These are phyloP conservation scores for Triops cancriformis DNA, from an alignment of 1,140 invertebrate genomes.

Conservation along the genomic window DNA sequence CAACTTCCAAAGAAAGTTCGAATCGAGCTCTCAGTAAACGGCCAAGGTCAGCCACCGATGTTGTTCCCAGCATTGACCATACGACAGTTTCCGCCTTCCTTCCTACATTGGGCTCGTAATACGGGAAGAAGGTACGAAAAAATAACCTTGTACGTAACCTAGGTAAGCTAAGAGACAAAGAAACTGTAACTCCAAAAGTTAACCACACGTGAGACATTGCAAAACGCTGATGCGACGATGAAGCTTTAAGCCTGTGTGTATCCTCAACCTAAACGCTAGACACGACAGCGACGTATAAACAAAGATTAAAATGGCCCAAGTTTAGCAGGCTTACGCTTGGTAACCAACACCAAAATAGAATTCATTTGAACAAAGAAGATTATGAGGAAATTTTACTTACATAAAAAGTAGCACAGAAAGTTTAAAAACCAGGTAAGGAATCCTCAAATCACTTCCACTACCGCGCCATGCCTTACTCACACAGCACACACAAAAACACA, in stretches of 20 bases:
- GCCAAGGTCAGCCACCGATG: not conserved
- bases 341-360: not conserved
- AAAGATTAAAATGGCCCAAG: not conserved
- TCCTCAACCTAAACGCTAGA: not conserved
- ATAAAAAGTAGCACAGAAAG: not conserved
- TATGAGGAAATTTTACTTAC: not conserved
- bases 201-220: not conserved
- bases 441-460: not conserved
- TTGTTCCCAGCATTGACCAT: not conserved
- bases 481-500: not conserved
- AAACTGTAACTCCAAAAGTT: not conserved
- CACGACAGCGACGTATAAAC: not conserved
- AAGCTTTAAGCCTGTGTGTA: not conserved
- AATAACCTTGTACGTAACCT: not conserved
- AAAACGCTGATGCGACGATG: not conserved
- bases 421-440: not conserved
- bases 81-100: not conserved
- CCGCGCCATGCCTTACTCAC: conserved; percentile 11
- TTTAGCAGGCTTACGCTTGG: not conserved
- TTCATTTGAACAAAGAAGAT: not conserved
- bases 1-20: not conserved
- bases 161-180: not conserved
- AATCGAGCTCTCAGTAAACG: not conserved
- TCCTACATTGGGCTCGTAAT: not conserved
- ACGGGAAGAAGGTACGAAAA: not conserved